Base-by-base conservation (phyloP, 2,888 invertebrate genomes). In the Phrixothrix hirtus region DNA sequence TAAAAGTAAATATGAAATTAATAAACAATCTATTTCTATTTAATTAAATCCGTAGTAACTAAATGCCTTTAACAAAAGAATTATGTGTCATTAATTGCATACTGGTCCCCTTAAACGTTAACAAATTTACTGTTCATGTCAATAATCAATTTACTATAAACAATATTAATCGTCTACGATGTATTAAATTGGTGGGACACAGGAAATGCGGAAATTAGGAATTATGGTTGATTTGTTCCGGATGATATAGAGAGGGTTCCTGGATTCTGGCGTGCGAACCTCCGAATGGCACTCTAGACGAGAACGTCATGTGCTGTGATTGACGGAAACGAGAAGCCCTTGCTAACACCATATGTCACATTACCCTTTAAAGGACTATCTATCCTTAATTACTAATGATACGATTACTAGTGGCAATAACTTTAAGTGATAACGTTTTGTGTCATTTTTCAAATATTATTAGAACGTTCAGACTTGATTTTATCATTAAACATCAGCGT, bases 251-350 rank as follows among this genome's bases (percentile, higher is more conserved):
- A 60, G 56, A 56, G 62, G 62, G 59, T 57, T 59, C 41, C 39
- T 30, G 44, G 45, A 48, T 53, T 53, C 38, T 48, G 47, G 21
- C 65, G 64, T 66, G 66, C 63, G 66, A 66, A 66, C 58, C 42
- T 48, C 32, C 60, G 55, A 55, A 48, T 57, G 62, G 49, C 53
- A 50, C 38, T 55, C 46, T 30, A 52, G 34, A 45, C 55, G 52
- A 55, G 63, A 57, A 61, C 55, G 62, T 61, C 65, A 65, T 65
- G 57, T 66, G 64, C 66, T 53, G 69, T 69, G 72, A 72, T 72
- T 72, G 70, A 71, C 70, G 72, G 71, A 70, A 71, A 61, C 58
- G 64, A 58, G 70, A 71, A 70, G 68, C 71, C 71, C 67, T 56
- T 49, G 14, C 15, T 55, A 30, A 42, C 46, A 26, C 55, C 55